These are phyloP conservation scores for Erynnis tages DNA, from an alignment of 2,888 invertebrate species.

Conservation along the genomic window DNA sequence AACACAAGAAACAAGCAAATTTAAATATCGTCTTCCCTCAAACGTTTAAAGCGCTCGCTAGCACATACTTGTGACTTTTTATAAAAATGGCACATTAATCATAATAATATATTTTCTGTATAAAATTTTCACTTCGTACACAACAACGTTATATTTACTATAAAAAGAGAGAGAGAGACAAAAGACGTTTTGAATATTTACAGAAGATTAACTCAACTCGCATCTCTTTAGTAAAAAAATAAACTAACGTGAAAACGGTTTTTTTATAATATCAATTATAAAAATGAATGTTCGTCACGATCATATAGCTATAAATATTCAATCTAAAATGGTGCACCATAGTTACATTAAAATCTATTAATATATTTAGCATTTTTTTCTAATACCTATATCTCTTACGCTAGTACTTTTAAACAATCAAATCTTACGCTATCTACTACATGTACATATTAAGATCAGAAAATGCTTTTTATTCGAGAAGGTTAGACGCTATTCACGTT, in stretches of 20 bases:
- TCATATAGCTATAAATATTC: slow-evolving; percentile 50
- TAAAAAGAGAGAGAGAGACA: slow-evolving; percentile 51
- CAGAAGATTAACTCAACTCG: slow-evolving; percentile 52
- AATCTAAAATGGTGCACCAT: slow-evolving; percentile 75
- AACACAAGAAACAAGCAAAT: slow-evolving; percentile 72
- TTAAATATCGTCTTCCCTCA: slow-evolving; percentile 68
- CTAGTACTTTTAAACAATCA: slow-evolving; percentile 59
- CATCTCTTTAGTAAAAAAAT: slow-evolving; percentile 57
- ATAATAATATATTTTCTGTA: slow-evolving; percentile 45
- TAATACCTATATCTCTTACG: slow-evolving; percentile 50
- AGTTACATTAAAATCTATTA: slow-evolving; percentile 59
- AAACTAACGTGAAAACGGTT: slow-evolving; percentile 39
- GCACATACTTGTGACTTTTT: slow-evolving; percentile 54
- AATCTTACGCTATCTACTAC: slow-evolving; percentile 51
- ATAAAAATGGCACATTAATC: slow-evolving; percentile 74
- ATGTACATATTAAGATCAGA: slow-evolving; percentile 53
- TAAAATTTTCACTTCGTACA: slow-evolving; percentile 61
- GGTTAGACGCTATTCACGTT: slow-evolving; percentile 28
- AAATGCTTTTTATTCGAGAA: slow-evolving; percentile 39
- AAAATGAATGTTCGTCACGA: slow-evolving; percentile 46
- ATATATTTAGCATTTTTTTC: slow-evolving; percentile 55
- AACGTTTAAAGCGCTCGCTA: slow-evolving; percentile 73
- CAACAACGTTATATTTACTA: slow-evolving; percentile 58
- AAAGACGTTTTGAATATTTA: slow-evolving; percentile 56
- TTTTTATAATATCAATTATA: slow-evolving; percentile 45